Conservation (phyloP, 2,797 vertebrate species). For the Etheostoma perlongum region DNA sequence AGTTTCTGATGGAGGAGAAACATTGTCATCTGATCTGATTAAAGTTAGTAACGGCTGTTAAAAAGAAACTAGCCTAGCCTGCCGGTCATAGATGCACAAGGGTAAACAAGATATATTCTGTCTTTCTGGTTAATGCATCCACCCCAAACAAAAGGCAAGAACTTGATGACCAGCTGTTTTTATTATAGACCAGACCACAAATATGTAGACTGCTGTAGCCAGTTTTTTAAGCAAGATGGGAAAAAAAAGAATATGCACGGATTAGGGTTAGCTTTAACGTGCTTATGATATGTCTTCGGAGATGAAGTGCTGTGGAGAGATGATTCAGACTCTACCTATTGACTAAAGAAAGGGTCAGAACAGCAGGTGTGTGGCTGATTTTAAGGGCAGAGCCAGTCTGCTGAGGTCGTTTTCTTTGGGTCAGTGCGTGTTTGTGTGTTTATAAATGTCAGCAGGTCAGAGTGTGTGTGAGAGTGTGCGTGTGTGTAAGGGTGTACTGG, state of each 20-base stretch:
- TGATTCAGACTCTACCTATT: slow-evolving; percentile 14
- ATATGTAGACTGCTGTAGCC: too few relatives aligned
- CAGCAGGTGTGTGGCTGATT: slow-evolving; percentile 54
- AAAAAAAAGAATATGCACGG: neutral
- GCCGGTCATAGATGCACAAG: neutral
- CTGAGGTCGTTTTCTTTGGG: slow-evolving; percentile 36
- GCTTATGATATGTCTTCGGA: neutral
- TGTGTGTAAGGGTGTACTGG: neutral
- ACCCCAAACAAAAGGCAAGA: neutral
- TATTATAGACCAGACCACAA: too few relatives aligned
- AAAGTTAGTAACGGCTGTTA: neutral
- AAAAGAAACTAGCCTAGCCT: neutral
- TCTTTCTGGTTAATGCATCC: neutral
- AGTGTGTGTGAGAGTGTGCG: neutral
- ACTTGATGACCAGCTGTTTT: neutral
- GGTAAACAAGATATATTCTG: neutral
- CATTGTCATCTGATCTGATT: neutral
- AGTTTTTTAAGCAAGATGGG: neutral
- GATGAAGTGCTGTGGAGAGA: slow-evolving; percentile 20
- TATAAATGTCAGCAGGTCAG: slow-evolving; percentile 38
- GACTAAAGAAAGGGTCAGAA: slow-evolving; percentile 51
- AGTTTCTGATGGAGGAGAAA: neutral
- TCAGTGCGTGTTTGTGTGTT: slow-evolving; percentile 22
- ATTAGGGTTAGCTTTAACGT: neutral
- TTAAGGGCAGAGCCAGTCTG: slow-evolving; percentile 8